These are phyloP conservation scores for Drosophila atripex DNA, from an alignment of 2,888 invertebrate genomes.

Conservation along the genomic window DNA sequence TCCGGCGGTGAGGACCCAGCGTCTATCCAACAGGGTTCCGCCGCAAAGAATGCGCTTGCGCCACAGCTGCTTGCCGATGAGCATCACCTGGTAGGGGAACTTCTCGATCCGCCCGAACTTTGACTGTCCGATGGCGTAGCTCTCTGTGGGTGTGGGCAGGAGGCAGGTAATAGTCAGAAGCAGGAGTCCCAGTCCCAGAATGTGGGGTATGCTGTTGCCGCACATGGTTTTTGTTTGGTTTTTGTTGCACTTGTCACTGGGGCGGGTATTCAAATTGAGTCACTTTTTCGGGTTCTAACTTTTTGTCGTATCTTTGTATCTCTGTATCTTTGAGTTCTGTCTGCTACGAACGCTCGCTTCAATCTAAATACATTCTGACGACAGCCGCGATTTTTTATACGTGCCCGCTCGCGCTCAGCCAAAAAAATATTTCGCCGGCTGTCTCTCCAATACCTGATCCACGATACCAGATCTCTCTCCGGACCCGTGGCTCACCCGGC, in stretches of 20 bases:
- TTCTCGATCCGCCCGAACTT: slow-evolving; percentile 80
- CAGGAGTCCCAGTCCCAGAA: slow-evolving; percentile 36
- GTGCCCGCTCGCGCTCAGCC: slow-evolving; percentile 40
- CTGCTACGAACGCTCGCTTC: slow-evolving; percentile 77
- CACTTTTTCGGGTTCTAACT: slow-evolving; percentile 18
- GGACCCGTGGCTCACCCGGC: slow-evolving; percentile 9
- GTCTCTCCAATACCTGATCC: slow-evolving; percentile 1
- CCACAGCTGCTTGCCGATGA: slow-evolving; percentile 82
- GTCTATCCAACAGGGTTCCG: slow-evolving; percentile 80
- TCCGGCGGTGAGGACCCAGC: slow-evolving; percentile 83
- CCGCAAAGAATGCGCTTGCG: slow-evolving; percentile 82
- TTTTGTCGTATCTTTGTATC: slow-evolving; percentile 20
- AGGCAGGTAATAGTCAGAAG: slow-evolving; percentile 42
- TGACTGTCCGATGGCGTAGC: slow-evolving; percentile 80
- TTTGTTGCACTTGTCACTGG: slow-evolving; percentile 34
- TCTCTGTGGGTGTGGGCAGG: slow-evolving; percentile 15
- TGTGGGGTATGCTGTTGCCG: slow-evolving; percentile 20
- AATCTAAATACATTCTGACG: slow-evolving; percentile 82
- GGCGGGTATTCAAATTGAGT: slow-evolving; percentile 7
- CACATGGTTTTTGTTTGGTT: slow-evolving; percentile 11
- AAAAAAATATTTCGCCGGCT: slow-evolving; percentile 64
- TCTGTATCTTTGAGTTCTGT: slow-evolving; percentile 62
- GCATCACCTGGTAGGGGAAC: slow-evolving; percentile 83
- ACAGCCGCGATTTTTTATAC: slow-evolving; percentile 81
- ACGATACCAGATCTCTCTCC: slow-evolving; percentile 4